Evolutionary conservation across 2,797 vertebrate species (phyloP).

Genomic region (Ptychobarbus kaznakovi): DNA sequence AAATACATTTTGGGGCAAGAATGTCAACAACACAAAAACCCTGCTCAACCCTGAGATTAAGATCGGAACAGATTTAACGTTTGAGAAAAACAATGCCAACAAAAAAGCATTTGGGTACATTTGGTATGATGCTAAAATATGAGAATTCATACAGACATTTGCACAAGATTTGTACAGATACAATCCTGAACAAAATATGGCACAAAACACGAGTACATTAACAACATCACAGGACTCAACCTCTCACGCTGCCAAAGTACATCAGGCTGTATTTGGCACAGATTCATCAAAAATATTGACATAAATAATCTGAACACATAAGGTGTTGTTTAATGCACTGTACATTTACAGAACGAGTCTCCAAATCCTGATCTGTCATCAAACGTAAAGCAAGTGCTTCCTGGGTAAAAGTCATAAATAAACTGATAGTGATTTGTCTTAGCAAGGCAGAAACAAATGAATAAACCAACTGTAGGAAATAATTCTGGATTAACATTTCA

Average conservation of each 20-base stretch:
- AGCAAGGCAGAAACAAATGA: slow-evolving; percentile 31
- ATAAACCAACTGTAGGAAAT: neutral
- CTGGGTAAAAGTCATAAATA: neutral
- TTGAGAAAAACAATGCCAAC: slow-evolving; percentile 47
- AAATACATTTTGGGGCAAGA: slow-evolving; percentile 53
- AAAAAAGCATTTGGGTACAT: slow-evolving; percentile 68
- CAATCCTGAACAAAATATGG: slow-evolving; percentile 12
- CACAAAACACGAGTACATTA: slow-evolving; percentile 27
- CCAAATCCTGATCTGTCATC: neutral
- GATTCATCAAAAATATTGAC: neutral
- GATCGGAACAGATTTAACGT: slow-evolving; percentile 57
- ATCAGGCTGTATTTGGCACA: neutral
- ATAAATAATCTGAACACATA: neutral
- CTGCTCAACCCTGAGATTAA: slow-evolving; percentile 79
- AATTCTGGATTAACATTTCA: neutral
- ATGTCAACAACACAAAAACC: slow-evolving; percentile 60
- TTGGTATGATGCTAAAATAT: slow-evolving; percentile 32
- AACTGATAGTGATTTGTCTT: slow-evolving; percentile 44
- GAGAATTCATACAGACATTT: neutral
- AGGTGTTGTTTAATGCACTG: neutral
- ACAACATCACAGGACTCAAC: slow-evolving; percentile 2
- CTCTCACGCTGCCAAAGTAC: neutral
- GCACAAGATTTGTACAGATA: slow-evolving; percentile 7
- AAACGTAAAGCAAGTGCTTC: neutral
- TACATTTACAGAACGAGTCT: neutral